phyloP scores from a whole-genome alignment of 2,888 invertebrate genomes.

The Eilema griseolum region DNA sequence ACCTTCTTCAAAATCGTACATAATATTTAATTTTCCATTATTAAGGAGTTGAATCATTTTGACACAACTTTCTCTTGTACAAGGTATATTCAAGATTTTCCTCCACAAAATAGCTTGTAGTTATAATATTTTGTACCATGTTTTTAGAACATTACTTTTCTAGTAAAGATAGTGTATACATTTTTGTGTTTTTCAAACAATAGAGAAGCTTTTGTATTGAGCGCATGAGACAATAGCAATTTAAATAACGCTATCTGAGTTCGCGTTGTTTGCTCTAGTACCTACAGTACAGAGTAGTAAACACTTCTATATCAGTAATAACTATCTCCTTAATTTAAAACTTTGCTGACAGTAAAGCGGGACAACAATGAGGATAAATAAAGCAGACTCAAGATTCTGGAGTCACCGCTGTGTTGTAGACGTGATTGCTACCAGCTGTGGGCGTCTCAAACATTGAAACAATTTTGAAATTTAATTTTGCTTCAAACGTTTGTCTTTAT shows the following conservation, averaged over 20 bases:
- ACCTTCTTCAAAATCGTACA: neutral
- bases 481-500: conserved; percentile 17
- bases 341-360: conserved; percentile 34
- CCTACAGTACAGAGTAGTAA: conserved; percentile 26
- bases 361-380: conserved; percentile 48
- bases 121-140: neutral
- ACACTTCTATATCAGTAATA: conserved; percentile 45
- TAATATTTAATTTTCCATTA: conserved; percentile 2
- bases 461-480: conserved; percentile 48
- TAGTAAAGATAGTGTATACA: neutral
- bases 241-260: conserved; percentile 25
- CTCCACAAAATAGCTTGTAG: neutral
- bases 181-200: neutral
- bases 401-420: conserved; percentile 27
- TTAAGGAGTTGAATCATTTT: neutral
- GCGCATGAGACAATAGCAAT: conserved; percentile 24
- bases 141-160: neutral
- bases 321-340: conserved; percentile 48
- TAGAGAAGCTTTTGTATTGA: conserved; percentile 26
- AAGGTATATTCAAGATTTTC: neutral
- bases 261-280: conserved; percentile 17
- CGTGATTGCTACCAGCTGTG: conserved; percentile 41
- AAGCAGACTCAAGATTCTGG: conserved; percentile 28
- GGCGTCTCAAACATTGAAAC: conserved; percentile 32
- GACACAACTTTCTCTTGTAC: neutral